A percentile compares a stretch with the other conserved stretches of the same genome.
Evolutionary conservation across 2,113 vertebrate species (phyloP).

Genomic region (Cygnus atratus): DNA sequence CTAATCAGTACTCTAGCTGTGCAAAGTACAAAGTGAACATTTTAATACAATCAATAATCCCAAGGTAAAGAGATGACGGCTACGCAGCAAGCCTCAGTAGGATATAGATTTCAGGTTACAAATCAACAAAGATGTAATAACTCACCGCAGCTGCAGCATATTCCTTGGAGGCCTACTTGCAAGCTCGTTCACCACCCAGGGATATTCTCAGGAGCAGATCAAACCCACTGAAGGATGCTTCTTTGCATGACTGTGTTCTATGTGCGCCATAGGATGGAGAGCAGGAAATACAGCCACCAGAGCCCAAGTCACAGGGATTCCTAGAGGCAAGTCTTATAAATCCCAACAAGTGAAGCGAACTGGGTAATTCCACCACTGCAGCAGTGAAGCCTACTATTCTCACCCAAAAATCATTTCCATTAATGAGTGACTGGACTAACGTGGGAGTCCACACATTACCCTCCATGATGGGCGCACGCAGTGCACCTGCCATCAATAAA

Average conservation of each 20-base stretch:
- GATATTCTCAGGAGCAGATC: constrained; percentile 4
- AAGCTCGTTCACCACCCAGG: neutral
- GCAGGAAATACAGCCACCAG: neutral
- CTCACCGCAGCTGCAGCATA: constrained; percentile 20
- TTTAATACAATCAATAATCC: constrained; percentile 68
- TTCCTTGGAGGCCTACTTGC: neutral
- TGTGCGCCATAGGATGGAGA: neutral
- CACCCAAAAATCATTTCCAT: neutral
- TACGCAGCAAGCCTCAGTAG: neutral
- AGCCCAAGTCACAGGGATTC: rapidly evolving
- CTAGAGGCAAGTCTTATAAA: neutral
- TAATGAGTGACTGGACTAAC: neutral
- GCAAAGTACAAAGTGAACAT: constrained; percentile 42
- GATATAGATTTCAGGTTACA: constrained; percentile 64
- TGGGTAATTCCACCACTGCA: neutral
- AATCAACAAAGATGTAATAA: constrained; percentile 41
- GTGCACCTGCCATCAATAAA: neutral
- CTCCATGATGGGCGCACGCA: neutral
- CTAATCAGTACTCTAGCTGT: constrained; percentile 22
- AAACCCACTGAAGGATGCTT: constrained; percentile 23
- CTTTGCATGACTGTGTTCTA: neutral
- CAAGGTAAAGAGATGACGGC: constrained; percentile 20
- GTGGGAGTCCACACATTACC: rapidly evolving
- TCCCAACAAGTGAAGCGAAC: neutral
- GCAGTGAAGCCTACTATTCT: neutral